Evolutionary conservation across 2,888 invertebrate species (phyloP), one percentile per base, ranked within the genome.

Genomic region (Scaptomyza flava): DNA sequence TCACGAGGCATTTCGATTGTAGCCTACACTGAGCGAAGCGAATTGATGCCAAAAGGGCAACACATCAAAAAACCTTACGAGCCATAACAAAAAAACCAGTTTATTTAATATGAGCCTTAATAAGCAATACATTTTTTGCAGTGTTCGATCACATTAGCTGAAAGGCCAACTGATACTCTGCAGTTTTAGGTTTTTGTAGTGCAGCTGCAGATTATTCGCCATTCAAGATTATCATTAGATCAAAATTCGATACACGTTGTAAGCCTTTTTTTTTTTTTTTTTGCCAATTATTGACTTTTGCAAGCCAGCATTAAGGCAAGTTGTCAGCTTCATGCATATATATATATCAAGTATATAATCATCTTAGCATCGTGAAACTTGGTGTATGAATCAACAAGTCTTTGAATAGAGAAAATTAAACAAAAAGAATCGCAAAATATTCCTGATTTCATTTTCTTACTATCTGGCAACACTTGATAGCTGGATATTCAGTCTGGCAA

Each of bases 1-100:
- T 69, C 75, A 73, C 68, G 71, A 65, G 72, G 71, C 62, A 41
- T 62, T 65, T 70, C 66, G 34, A 68, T 63, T 69, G 59, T 42
- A 38, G 48, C 65, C 43, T 63, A 46, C 74, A 66, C 74, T 70
- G 59, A 38, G 60, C 56, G 43, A 63, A 60, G 36, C 51, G 14
- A 61, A 48, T 50, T 51, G 48, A 23, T 43, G 36, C 17, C 45
- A 64, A 63, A 72, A 68, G 63, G 57, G 62, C 52, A 60, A 14
- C 14, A 23, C 23, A 41, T 48, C 9, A 30, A 58, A 41, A 20
- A 23, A 27, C 20, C 34, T 23, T 34, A 33, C 12, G 47, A 20
- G 12, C 17, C 17, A 14, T 33, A 14, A n/a, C n/a, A 47, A 8
- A 9, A 9, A 17, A 17, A 9, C 14, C 6, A 36, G 5, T 12